Percentiles rank a stretch among this genome's conserved stretches.
phyloP scores from a whole-genome alignment of 2,113 vertebrate species.

The Noctilio leporinus region DNA sequence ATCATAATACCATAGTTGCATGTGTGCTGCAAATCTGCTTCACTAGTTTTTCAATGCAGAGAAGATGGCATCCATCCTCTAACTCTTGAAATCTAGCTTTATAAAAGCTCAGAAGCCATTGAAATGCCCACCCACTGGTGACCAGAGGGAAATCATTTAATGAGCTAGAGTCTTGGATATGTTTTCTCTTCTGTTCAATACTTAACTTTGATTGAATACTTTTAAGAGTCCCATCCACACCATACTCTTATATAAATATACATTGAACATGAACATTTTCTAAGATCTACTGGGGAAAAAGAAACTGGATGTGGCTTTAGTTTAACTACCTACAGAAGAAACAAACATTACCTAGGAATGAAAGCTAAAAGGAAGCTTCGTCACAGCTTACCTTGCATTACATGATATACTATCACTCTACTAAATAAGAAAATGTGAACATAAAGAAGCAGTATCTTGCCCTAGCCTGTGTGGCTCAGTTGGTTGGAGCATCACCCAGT shows the following conservation, averaged over 20 bases:
- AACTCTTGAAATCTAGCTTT: neutral
- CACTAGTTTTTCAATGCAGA: neutral
- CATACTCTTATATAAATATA: neutral
- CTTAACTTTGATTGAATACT: conserved; percentile 4
- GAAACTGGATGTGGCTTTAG: neutral
- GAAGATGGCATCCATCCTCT: neutral
- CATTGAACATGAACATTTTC: neutral
- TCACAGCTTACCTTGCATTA: neutral
- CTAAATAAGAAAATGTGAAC: neutral
- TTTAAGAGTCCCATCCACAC: neutral
- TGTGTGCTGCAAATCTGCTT: neutral
- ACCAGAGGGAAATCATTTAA: neutral
- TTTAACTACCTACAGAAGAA: neutral
- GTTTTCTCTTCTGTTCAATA: conserved; percentile 6
- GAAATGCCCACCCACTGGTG: neutral
- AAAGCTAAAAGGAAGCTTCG: conserved; percentile 15
- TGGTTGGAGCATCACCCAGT: no score
- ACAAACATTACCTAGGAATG: neutral
- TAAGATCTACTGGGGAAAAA: neutral
- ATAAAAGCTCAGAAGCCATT: neutral
- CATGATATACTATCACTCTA: neutral
- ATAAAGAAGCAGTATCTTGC: neutral
- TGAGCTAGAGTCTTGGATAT: neutral
- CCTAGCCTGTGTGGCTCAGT: no score
- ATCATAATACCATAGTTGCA: neutral